phyloP scores from a whole-genome alignment of 2,113 vertebrate genomes.

The Gambusia affinis region DNA sequence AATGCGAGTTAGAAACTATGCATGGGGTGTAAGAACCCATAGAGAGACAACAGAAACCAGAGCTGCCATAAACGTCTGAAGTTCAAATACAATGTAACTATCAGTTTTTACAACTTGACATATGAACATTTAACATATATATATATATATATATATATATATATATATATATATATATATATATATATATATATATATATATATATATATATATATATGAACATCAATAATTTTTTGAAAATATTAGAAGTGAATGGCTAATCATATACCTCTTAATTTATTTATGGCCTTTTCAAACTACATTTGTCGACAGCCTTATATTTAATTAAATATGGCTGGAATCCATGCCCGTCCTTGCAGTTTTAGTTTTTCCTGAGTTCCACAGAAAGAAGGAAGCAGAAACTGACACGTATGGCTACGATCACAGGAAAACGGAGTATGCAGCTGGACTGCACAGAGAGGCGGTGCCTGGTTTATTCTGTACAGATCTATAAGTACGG shows the following conservation, averaged over 20 bases:
- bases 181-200: no score
- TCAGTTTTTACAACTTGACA: no score
- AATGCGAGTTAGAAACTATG: no score
- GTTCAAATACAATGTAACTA: no score
- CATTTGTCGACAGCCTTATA: neutral
- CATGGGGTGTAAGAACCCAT: no score
- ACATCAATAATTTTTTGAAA: neutral
- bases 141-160: no score
- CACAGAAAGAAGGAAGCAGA: constrained; percentile 36
- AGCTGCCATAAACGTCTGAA: no score
- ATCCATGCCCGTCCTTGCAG: neutral
- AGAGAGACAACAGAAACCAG: no score
- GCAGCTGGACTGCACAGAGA: constrained; percentile 53
- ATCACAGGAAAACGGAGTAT: constrained; percentile 43
- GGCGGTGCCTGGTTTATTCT: constrained; percentile 63
- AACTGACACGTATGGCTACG: constrained; percentile 37
- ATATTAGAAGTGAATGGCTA: neutral
- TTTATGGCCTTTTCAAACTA: neutral
- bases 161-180: no score
- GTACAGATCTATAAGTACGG: constrained; percentile 68
- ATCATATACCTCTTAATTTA: neutral
- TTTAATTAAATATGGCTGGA: neutral
- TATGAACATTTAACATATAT: no score
- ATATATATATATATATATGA: neutral
- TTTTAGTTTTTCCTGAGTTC: neutral